These are phyloP conservation scores for Orthonevra nobilis DNA, from an alignment of 2,888 invertebrate species.

Conservation along the genomic window DNA sequence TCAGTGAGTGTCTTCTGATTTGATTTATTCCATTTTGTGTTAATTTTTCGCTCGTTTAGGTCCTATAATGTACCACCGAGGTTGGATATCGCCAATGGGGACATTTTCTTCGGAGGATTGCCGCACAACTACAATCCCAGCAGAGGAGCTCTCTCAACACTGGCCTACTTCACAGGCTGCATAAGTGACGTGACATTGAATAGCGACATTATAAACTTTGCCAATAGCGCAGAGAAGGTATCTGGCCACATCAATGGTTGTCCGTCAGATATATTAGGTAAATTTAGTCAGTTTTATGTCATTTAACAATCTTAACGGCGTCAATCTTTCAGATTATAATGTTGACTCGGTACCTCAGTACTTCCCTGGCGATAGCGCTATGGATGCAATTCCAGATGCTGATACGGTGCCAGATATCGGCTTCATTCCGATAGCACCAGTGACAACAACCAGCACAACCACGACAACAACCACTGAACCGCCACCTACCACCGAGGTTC, in stretches of 20 bases:
- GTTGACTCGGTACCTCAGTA: slow-evolving; percentile 73
- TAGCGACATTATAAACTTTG: slow-evolving; percentile 89
- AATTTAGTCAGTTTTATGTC: neutral
- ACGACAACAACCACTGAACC: slow-evolving; percentile 72
- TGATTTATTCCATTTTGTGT: too few species aligned
- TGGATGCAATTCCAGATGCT: slow-evolving; percentile 19
- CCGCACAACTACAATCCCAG: slow-evolving; percentile 83
- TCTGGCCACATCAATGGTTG: slow-evolving; percentile 84
- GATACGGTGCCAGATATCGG: slow-evolving; percentile 28
- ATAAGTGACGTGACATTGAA: slow-evolving; percentile 96
- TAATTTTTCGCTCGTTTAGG: too few species aligned
- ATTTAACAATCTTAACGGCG: neutral
- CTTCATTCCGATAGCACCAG: slow-evolving; percentile 76
- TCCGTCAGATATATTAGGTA: slow-evolving; percentile 78
- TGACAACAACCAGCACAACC: slow-evolving; percentile 78
- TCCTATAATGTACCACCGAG: slow-evolving; percentile 83
- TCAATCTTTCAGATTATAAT: slow-evolving; percentile 75
- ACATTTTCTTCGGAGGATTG: slow-evolving; percentile 93
- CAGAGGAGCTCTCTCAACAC: slow-evolving; percentile 82
- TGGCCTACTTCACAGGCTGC: slow-evolving; percentile 90
- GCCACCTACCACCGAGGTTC: slow-evolving; percentile 53
- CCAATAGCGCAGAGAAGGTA: slow-evolving; percentile 83
- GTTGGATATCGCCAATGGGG: slow-evolving; percentile 85
- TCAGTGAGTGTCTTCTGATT: slow-evolving; percentile 82
- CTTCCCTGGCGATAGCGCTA: slow-evolving; percentile 75